Evolutionary conservation across 2,888 invertebrate genomes (phyloP).

Genomic region (Bombylius major): DNA sequence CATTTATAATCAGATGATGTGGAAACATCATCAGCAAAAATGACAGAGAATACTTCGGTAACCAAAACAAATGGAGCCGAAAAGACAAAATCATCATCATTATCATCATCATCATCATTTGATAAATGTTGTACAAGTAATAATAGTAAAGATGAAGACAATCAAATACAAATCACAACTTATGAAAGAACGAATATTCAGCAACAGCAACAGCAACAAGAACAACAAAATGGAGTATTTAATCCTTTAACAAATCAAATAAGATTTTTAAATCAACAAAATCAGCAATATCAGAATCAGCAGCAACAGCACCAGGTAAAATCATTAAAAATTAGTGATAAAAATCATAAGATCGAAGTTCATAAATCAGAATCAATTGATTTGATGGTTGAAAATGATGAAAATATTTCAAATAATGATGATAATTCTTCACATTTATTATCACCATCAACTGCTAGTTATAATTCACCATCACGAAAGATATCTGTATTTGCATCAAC

Average conservation of each 20-base stretch:
- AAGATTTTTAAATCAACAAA: not conserved
- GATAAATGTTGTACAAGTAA: not conserved
- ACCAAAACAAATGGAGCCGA: conserved; percentile 5
- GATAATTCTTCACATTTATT: not conserved
- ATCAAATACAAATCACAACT: not conserved
- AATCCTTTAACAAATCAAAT: not conserved
- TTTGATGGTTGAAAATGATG: not conserved
- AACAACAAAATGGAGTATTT: conserved; percentile 4
- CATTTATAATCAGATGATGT: conserved; percentile 2
- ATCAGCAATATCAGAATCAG: not conserved
- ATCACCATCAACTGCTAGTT: not conserved
- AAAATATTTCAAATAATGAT: not conserved
- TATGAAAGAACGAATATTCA: not conserved
- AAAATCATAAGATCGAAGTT: conserved; percentile 1
- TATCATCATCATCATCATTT: not conserved
- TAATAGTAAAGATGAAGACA: conserved; percentile 1
- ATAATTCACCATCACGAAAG: not conserved
- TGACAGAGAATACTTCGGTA: conserved; percentile 10
- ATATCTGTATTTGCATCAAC: not conserved
- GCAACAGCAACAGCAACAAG: not conserved
- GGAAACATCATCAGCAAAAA: conserved; percentile 1
- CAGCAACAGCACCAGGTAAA: not conserved
- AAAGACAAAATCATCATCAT: conserved; percentile 2
- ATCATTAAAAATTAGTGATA: not conserved
- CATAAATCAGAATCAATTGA: conserved; percentile 6